Evolutionary conservation across 2,888 invertebrate species (phyloP).

Genomic region (Scaptomyza parva): DNA sequence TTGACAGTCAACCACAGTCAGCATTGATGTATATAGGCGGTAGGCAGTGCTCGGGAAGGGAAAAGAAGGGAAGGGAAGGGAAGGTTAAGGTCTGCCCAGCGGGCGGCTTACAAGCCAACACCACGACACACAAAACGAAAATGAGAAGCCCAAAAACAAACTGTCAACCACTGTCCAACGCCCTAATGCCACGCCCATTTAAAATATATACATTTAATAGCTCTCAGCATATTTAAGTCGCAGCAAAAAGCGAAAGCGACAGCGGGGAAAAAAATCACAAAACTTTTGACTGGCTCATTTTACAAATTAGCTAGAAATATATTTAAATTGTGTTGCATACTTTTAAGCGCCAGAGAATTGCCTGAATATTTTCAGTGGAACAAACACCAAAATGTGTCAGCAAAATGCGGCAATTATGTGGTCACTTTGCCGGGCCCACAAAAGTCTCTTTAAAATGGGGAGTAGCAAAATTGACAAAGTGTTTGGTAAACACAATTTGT

Average conservation of each 20-base stretch:
- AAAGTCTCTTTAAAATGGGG: not conserved
- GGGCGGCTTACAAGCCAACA: slow-evolving; percentile 74
- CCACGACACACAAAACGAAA: slow-evolving; percentile 68
- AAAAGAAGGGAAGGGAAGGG: slow-evolving; percentile 3
- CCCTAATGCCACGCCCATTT: slow-evolving; percentile 4
- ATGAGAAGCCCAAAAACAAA: slow-evolving; percentile 51
- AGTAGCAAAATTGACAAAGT: not conserved
- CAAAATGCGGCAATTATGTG: slow-evolving; percentile 55
- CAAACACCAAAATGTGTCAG: slow-evolving; percentile 49
- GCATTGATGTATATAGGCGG: slow-evolving; percentile 45
- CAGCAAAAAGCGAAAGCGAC: slow-evolving; percentile 36
- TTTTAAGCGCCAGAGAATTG: slow-evolving; percentile 19
- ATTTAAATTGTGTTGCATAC: slow-evolving; percentile 74
- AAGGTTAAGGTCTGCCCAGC: slow-evolving; percentile 54
- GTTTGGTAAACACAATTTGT: slow-evolving; percentile 20
- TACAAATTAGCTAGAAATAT: slow-evolving; percentile 72
- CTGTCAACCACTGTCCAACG: slow-evolving; percentile 46
- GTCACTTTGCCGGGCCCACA: slow-evolving; percentile 5
- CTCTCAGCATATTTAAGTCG: slow-evolving; percentile 71
- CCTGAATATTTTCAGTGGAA: slow-evolving; percentile 25
- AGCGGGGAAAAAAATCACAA: no score
- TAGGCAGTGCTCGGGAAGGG: slow-evolving; percentile 9
- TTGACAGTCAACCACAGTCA: slow-evolving; percentile 65
- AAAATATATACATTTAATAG: slow-evolving; percentile 61
- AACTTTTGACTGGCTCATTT: slow-evolving; percentile 66